Evolutionary conservation across 2,888 invertebrate genomes (phyloP).

Genomic region (Rutpela maculata): DNA sequence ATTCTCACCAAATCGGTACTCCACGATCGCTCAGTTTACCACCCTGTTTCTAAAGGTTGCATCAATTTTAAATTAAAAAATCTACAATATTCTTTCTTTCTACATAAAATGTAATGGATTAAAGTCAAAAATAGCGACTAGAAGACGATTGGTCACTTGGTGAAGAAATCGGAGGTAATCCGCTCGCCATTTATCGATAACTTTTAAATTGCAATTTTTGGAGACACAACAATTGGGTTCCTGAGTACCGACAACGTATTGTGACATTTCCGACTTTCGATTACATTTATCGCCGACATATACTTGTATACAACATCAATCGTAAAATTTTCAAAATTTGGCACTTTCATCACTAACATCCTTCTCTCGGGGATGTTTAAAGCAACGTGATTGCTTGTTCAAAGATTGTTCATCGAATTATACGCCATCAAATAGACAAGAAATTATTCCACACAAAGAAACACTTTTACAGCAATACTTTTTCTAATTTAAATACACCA

Average conservation of each 20-base stretch:
- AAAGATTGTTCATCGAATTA: slow-evolving; percentile 32
- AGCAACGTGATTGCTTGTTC: slow-evolving; percentile 50
- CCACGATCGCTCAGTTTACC: too few relatives aligned
- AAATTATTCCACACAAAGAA: slow-evolving; percentile 21
- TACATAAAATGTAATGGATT: too few relatives aligned
- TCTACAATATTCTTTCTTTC: too few relatives aligned
- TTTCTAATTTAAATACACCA: too few relatives aligned
- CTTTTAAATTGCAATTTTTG: slow-evolving; percentile 5
- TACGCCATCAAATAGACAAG: slow-evolving; percentile 46
- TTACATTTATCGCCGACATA: slow-evolving; percentile 44
- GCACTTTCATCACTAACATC: slow-evolving; percentile 73
- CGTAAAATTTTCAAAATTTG: slow-evolving; percentile 68
- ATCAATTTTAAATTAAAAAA: too few relatives aligned
- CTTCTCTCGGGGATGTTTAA: slow-evolving; percentile 54
- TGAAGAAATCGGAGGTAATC: too few relatives aligned
- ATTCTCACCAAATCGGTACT: too few relatives aligned
- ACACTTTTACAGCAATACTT: slow-evolving; percentile 10
- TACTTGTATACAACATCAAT: slow-evolving; percentile 59
- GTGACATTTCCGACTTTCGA: slow-evolving; percentile 25
- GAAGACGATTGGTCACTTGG: too few relatives aligned
- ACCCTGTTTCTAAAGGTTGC: too few relatives aligned
- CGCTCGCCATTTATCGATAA: background rate
- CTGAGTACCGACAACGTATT: slow-evolving; percentile 42
- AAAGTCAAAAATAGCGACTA: too few relatives aligned
- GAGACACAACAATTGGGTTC: slow-evolving; percentile 30